A percentile compares a stretch with the other conserved stretches of the same genome.
Evolutionary conservation across 2,113 vertebrate species (phyloP).

Genomic region (Anser cygnoides): DNA sequence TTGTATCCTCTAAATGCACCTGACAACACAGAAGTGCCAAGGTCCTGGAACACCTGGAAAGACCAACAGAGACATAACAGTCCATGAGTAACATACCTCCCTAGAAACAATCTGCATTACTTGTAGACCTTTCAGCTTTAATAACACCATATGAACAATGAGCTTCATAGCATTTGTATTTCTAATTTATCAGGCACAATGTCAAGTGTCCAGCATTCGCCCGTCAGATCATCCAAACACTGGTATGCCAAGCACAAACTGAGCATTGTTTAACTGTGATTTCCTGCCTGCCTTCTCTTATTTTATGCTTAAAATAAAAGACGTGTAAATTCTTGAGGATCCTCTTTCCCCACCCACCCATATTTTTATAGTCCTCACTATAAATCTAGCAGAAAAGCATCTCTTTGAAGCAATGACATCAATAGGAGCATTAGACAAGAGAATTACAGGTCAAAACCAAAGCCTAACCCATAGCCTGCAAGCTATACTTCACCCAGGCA

Average conservation of each 20-base stretch:
- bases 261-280: background rate
- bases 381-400: background rate
- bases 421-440: background rate
- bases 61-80: slow-evolving; percentile 25
- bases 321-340: background rate
- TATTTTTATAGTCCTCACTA: background rate
- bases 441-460: background rate
- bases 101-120: background rate
- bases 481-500: background rate
- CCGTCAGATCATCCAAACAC: background rate
- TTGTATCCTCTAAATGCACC: slow-evolving; percentile 94
- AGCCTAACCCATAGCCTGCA: background rate
- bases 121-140: background rate
- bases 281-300: background rate
- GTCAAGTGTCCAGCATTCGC: background rate
- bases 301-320: background rate
- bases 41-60: slow-evolving; percentile 93
- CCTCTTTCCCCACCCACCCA: background rate
- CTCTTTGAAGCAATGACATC: background rate
- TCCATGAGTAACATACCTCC: background rate
- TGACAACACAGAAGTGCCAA: slow-evolving; percentile 90
- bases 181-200: background rate
- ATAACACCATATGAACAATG: background rate
- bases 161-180: background rate
- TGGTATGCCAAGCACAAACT: background rate